Conservation (phyloP, 2,888 invertebrate genomes). For the Polymixis flavicincta region DNA sequence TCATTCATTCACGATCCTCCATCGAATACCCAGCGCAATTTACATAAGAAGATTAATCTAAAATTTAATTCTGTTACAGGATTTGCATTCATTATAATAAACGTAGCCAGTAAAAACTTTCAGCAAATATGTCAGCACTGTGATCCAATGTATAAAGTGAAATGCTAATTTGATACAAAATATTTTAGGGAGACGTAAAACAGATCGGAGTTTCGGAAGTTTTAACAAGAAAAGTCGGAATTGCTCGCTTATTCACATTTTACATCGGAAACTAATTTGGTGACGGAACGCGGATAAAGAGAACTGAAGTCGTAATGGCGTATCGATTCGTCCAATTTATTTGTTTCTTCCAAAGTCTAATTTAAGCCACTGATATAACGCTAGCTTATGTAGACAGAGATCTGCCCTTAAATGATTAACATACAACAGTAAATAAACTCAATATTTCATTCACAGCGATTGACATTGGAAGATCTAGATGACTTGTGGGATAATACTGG, state of each 20-base stretch:
- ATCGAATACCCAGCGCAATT: constrained; percentile 30
- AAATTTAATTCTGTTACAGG: constrained; percentile 34
- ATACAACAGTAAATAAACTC: too few species aligned
- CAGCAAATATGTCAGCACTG: constrained; percentile 21
- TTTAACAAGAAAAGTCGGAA: constrained; percentile 63
- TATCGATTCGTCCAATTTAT: constrained; percentile 34
- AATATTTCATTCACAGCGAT: too few species aligned
- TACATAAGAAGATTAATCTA: constrained; percentile 39
- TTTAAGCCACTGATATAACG: not conserved
- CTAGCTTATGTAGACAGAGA: too few species aligned
- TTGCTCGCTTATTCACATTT: constrained; percentile 31
- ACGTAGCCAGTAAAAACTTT: constrained; percentile 29
- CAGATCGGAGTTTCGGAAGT: constrained; percentile 48
- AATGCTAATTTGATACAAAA: constrained; percentile 58
- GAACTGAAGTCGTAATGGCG: constrained; percentile 32
- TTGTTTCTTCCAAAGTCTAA: constrained; percentile 17
- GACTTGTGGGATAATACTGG: too few species aligned
- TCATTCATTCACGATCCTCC: constrained; percentile 3
- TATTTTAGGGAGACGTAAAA: constrained; percentile 36
- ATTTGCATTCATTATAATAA: constrained; percentile 47
- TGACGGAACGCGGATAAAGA: constrained; percentile 13
- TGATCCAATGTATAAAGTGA: constrained; percentile 25
- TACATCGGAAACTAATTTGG: constrained; percentile 43
- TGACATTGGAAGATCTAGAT: too few species aligned
- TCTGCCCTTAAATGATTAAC: too few species aligned